phyloP scores from a whole-genome alignment of 2,797 vertebrate species.

The Lophius americanus region DNA sequence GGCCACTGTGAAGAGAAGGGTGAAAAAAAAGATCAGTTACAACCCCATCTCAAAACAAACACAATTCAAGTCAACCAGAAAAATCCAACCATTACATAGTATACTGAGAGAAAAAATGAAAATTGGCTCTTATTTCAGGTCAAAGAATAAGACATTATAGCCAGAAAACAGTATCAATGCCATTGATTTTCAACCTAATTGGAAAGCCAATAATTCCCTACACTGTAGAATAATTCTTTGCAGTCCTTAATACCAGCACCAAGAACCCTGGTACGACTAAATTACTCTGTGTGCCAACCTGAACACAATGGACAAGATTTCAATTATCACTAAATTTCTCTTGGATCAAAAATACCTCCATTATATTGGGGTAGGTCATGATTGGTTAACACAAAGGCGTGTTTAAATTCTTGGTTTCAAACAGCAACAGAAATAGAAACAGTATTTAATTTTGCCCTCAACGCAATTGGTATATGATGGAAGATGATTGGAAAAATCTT shows the following conservation, averaged over 20 bases:
- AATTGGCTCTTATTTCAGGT: background rate
- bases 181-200: too few species aligned
- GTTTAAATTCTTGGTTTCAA: too few species aligned
- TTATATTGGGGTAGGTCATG: background rate
- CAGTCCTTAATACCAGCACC: too few species aligned
- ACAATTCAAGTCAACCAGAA: background rate
- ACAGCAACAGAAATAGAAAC: background rate
- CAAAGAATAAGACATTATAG: background rate
- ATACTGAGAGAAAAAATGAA: background rate
- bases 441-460: background rate
- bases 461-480: too few species aligned
- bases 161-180: too few species aligned
- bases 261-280: too few species aligned
- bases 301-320: background rate
- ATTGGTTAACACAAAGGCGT: background rate
- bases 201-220: too few species aligned
- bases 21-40: conserved; percentile 15
- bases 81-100: background rate
- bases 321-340: background rate
- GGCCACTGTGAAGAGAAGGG: conserved; percentile 45
- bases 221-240: too few species aligned
- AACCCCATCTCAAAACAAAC: background rate
- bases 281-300: too few species aligned
- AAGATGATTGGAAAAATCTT: too few species aligned
- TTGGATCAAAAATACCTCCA: background rate